Base-by-base conservation (phyloP, 2,113 vertebrate genomes). In the Glaucidium brasilianum region DNA sequence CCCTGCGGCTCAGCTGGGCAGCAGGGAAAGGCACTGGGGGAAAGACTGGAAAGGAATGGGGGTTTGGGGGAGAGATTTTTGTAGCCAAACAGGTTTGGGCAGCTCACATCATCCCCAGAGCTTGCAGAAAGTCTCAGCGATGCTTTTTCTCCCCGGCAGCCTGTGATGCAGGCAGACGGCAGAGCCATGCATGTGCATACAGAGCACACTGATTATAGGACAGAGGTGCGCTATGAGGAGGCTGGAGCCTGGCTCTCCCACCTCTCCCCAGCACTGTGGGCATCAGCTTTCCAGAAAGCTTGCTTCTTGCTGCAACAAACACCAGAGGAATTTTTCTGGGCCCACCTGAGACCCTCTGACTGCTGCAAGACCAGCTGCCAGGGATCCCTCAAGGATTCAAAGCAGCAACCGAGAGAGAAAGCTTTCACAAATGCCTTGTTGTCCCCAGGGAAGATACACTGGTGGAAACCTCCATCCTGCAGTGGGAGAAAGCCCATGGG, bases 291-390 rank as follows among this genome's bases (percentile, higher is more conserved):
- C 59, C 39, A 62, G 59, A 62, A 77, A 59, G 5, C 2, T 20
- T 39, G 27, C 64, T 53, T 35, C 26, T 67, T 67, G 27, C 74
- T 75, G 34, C 21, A 56, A 26, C 32, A 68, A 41, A 17, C 66
- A 10, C 32, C 6, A 32, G 23, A 56, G 8, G 30, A 85, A 47
- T 74, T 87, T 74, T 77, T 12, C 43, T 29, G 18, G 16, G 45
- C 4, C 0, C 0, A 2, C 39, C 25, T 29, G 37, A 23, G 6
- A 34, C 4, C 5, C 9, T 50, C 43, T 79, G 15, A 6, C 26
- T 75, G 2, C 26, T 12, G 26, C 22, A 79, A 37, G 26, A 43
- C 20, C 26, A 30, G 26, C 8, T 37, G 10, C 49, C 2, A 0
- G 27, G 23, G 7, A 53, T 18, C 3, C 0, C 21, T 23, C 62